Evolutionary conservation across 2,113 vertebrate species (phyloP).

Genomic region (Pteruthius melanotis): DNA sequence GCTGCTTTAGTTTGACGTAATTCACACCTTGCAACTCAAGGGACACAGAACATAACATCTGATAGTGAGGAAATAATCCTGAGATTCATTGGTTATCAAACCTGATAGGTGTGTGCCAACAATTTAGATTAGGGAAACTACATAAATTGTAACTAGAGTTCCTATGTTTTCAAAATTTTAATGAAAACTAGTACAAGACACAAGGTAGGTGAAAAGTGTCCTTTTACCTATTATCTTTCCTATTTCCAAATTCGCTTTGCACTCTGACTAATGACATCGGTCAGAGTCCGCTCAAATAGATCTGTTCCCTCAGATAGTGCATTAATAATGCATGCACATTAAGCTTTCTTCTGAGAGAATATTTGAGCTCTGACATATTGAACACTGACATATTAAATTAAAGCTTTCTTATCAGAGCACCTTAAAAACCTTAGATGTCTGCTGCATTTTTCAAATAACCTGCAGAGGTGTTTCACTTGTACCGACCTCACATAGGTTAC

Average conservation of each 20-base stretch:
- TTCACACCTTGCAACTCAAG: not conserved
- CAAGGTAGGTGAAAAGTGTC: not conserved
- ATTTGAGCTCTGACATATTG: conserved; percentile 70
- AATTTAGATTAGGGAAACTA: not conserved
- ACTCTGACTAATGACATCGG: conserved; percentile 45
- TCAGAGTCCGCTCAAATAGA: conserved; percentile 51
- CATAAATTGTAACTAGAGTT: not conserved
- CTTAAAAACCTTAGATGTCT: conserved; percentile 41
- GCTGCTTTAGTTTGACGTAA: not conserved
- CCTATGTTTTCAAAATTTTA: not conserved
- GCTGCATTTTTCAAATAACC: conserved; percentile 27
- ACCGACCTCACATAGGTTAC: conserved; percentile 22
- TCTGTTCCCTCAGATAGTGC: conserved; percentile 47
- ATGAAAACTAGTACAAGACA: not conserved
- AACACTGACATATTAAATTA: conserved; percentile 70
- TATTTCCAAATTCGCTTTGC: not conserved
- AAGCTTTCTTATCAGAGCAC: conserved; percentile 57
- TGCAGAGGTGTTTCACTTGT: conserved; percentile 6
- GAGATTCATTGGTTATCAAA: not conserved
- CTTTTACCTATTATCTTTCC: not conserved
- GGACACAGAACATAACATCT: not conserved
- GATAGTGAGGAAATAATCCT: not conserved
- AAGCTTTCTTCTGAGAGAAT: conserved; percentile 65
- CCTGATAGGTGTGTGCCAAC: not conserved
- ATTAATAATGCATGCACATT: conserved; percentile 71